Base-by-base conservation (phyloP, 2,888 invertebrate species). In the Drosophila ustulata region DNA sequence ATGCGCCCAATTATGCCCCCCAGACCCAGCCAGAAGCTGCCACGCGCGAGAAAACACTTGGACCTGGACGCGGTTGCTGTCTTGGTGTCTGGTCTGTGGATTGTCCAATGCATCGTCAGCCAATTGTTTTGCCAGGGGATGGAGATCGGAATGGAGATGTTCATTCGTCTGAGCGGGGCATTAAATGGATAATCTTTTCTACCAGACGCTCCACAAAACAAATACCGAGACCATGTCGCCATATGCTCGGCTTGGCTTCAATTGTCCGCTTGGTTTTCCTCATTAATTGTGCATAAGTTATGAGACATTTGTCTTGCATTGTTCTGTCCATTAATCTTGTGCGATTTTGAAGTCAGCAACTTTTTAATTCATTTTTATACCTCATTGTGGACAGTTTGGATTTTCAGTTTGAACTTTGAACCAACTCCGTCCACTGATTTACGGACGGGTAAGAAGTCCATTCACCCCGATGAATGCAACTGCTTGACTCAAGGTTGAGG, bases 1-100 rank as follows among this genome's bases (percentile, higher is more conserved):
- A 70, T 64, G 68, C 66, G 61, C 25, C 66, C 62, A 64, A 58
- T 66, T 75, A 80, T 80, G 66, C 55, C 57, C 50, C 26, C 26
- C 69, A 43, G 30, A 26, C 43, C 4, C 46, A 57, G 52, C 6
- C 46, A 61, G 41, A 26, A 9, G 25, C 5, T 34, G 30, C 25
- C 46, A 46, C 59, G 56, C 55, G 18, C 32, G 46, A 37, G 53
- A 18, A n/a, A 61, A 30, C 18, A 39, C 25, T 46, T 57, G 7
- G 43, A 37, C 8, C 6, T 4, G 11, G 37, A n/a, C 9, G 26
- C 5, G 1, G n/a, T n/a, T n/a, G n/a, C n/a, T n/a, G n/a, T n/a
- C n/a, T n/a, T 18, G 18, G 28, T 5, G 28, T 28, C 4, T 28
- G 4, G 28, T 28, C 1, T 28, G 28, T 28, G 7, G 13, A 23